Conservation (phyloP, 1,140 invertebrate species). For the Bicyclus anynana region DNA sequence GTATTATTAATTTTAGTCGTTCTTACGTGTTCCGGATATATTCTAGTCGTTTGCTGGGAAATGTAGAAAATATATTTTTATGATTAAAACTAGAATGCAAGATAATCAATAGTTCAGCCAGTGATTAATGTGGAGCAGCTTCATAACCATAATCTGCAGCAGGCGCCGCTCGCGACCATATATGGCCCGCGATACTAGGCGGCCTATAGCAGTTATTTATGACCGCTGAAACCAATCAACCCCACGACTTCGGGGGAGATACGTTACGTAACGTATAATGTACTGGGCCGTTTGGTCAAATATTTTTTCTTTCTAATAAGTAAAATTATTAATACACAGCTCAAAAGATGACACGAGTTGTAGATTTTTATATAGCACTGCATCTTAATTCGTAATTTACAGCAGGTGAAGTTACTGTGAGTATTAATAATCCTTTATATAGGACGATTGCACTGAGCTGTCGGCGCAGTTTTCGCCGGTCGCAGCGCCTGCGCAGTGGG, state of each 20-base stretch:
- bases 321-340: too few relatives aligned
- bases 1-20: too few relatives aligned
- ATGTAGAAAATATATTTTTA: too few relatives aligned
- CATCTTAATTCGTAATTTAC: too few relatives aligned
- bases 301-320: background rate
- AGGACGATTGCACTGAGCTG: too few relatives aligned
- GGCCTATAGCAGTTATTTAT: constrained; percentile 36
- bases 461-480: constrained; percentile 32
- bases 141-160: background rate
- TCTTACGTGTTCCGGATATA: too few relatives aligned
- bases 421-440: too few relatives aligned
- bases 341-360: too few relatives aligned
- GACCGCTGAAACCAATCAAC: constrained; percentile 5
- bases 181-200: constrained; percentile 19
- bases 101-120: background rate
- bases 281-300: background rate
- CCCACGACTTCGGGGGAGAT: background rate
- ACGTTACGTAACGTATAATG: background rate
- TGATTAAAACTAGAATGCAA: background rate
- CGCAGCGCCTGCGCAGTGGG: constrained; percentile 20
- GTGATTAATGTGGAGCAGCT: background rate
- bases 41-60: too few relatives aligned
- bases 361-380: too few relatives aligned
- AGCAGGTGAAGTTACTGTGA: too few relatives aligned
- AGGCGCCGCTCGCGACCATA: constrained; percentile 14